Base-by-base conservation (phyloP, 2,113 vertebrate genomes). In the Colius striatus region DNA sequence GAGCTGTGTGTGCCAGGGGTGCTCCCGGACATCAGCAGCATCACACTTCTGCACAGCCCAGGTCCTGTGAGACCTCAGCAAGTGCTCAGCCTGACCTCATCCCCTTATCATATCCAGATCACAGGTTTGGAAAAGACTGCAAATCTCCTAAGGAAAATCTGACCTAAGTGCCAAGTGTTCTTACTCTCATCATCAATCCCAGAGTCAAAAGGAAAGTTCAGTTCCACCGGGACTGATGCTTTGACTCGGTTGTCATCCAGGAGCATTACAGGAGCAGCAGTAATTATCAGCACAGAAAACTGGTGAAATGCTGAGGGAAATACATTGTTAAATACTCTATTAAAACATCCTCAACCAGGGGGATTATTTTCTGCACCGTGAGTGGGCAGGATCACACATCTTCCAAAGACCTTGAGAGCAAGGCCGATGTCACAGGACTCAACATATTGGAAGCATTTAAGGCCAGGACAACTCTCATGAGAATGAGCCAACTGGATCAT, bases 1-100 rank as follows among this genome's bases (percentile, higher is more conserved):
- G 20, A 54, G 16, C 1, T n/a, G 53, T 43, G 47, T 21, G 54
- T 57, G 45, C 81, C 3, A 17, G 9, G 17, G 1, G 3, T 13
- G 25, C 2, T 26, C 21, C 12, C 0, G 1, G 41, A 47, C 0
- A 2, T 47, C 2, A 2, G 34, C 60, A 57, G 66, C 47, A 29
- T 6, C 6, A 2, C 27, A 12, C 2, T 27, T 21, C 23, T 7
- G 47, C 21, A 4, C 0, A 4, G 27, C 43, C 10, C 43, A 21
- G 19, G 7, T 13, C 25, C 26, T 30, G 29, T 4, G 5, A 50
- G 57, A 21, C 6, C 57, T 55, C 53, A 75, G 85, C 47, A 29
- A 48, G 47, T 3, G 11, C 29, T 43, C 18, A 32, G 27, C 4
- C 61, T 27, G 29, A 67, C 66, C 79, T 18, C 41, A 13, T 6